Percentiles rank a stretch among this genome's conserved stretches.
Conservation (phyloP, 2,888 invertebrate species). For the Choreutis nemorana region DNA sequence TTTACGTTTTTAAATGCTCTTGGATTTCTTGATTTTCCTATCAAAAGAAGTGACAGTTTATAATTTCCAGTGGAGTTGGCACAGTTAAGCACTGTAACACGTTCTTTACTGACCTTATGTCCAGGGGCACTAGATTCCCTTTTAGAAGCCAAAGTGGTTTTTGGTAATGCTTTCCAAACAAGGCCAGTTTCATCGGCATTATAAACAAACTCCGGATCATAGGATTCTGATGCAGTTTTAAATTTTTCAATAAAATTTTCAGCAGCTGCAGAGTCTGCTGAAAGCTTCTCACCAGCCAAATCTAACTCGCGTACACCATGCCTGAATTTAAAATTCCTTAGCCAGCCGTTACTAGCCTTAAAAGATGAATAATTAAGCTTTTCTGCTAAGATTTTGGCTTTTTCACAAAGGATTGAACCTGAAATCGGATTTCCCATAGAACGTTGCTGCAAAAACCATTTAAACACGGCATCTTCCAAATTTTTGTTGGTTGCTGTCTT, state of each 20-base stretch:
- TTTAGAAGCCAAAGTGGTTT: slow-evolving; percentile 10
- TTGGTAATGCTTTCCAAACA: slow-evolving; percentile 11
- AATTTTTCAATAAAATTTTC: slow-evolving; percentile 10
- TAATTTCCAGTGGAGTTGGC: slow-evolving; percentile 2
- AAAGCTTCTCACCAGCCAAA: slow-evolving; percentile 4
- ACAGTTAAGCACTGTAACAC: slow-evolving; percentile 1
- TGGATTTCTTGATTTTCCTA: slow-evolving; percentile 1
- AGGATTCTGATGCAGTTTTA: slow-evolving; percentile 6
- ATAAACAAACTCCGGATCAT: slow-evolving; percentile 6
- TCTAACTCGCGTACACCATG: slow-evolving; percentile 10
- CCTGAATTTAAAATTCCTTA: slow-evolving; percentile 7
- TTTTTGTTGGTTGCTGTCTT: slow-evolving; percentile 11
- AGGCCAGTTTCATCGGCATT: slow-evolving; percentile 10
- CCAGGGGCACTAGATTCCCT: slow-evolving; percentile 4
- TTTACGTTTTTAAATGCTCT: not conserved
- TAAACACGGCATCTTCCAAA: slow-evolving; percentile 16
- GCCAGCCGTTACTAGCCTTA: slow-evolving; percentile 7
- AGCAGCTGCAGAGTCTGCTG: slow-evolving; percentile 5
- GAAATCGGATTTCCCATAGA: slow-evolving; percentile 12
- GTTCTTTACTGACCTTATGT: slow-evolving; percentile 1
- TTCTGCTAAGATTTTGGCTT: not conserved
- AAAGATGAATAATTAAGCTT: slow-evolving; percentile 1
- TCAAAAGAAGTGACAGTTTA: slow-evolving; percentile 1
- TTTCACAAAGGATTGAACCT: slow-evolving; percentile 9
- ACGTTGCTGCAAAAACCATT: slow-evolving; percentile 2